Base-by-base conservation (phyloP, 2,113 vertebrate genomes). In the Pandion haliaetus region DNA sequence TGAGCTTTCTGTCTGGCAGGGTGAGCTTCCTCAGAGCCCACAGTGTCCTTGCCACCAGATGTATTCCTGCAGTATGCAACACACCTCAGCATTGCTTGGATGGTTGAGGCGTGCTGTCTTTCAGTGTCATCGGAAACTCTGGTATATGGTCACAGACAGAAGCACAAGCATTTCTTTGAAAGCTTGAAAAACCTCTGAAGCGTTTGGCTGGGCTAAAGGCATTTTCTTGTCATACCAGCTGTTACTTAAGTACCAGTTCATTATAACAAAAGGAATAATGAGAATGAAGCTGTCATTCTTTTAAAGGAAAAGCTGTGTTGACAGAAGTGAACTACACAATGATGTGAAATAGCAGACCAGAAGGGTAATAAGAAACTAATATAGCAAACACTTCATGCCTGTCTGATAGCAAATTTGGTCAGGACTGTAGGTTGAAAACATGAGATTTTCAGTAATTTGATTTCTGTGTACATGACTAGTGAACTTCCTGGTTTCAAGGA, bases 401-500 rank as follows among this genome's bases (percentile, higher is more conserved):
- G 10, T 74, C 38, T 74, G 61, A 34, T 79, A 49, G 74, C 54
- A 96, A 38, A 57, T 88, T 91, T 92, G 72, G 65, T 70, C 23
- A 38, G 57, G 77, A 38, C 54, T 74, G 4, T 36, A 79, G n/a
- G 47, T 54, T 85, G 66, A 76, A 94, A 94, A 77, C 38, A 26
- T 29, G 7, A 84, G 34, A 31, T 96, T 94, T 88, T 82, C 49
- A 88, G 69, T 87, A 88, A 85, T 88, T 92, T 88, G 61, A 8
- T 86, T 96, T 86, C 44, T 83, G 65, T 77, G 11, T 82, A 87
- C 55, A 58, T 80, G 72, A 91, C 17, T 77, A 81, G 66, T 89
- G 72, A 90, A 94, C 94, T 96, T 97, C 93, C 89, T 94, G 79
- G 65, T 96, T 96, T 93, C 67, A 83, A 82, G 88, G 86, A 97